These are phyloP conservation scores for Cephalophus harveyi DNA, from an alignment of 2,113 vertebrate genomes.

Conservation along the genomic window DNA sequence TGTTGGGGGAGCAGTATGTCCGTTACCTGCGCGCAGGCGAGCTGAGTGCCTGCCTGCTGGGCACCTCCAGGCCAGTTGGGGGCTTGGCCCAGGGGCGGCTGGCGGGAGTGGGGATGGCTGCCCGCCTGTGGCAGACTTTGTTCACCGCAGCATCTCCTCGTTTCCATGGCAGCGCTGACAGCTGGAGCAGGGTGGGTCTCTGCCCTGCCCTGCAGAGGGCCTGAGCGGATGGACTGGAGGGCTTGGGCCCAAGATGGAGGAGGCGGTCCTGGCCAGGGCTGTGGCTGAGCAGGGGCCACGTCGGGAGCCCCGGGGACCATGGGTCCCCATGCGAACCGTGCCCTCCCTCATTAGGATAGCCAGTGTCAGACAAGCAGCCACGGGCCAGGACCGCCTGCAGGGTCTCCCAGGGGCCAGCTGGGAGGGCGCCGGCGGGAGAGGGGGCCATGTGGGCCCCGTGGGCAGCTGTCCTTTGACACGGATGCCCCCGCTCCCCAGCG, in stretches of 20 bases:
- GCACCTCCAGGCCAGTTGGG: fast-evolving
- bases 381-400: not conserved
- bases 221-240: fast-evolving
- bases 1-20: too few species aligned
- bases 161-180: not conserved
- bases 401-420: not conserved
- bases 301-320: fast-evolving
- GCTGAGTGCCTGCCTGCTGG: not conserved
- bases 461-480: not conserved
- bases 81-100: not conserved
- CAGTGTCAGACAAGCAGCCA: fast-evolving
- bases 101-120: fast-evolving
- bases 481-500: fast-evolving
- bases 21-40: fast-evolving
- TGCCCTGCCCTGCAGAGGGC: too few species aligned
- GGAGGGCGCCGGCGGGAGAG: not conserved
- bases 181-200: not conserved
- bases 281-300: fast-evolving
- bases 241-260: not conserved
- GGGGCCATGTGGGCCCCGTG: fast-evolving
- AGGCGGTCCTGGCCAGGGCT: not conserved
- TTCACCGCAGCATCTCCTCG: not conserved
- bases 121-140: not conserved
- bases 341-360: fast-evolving
- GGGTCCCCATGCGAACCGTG: fast-evolving